Evolutionary conservation across 2,888 invertebrate species (phyloP).

Genomic region (Polylopha cassiicola): DNA sequence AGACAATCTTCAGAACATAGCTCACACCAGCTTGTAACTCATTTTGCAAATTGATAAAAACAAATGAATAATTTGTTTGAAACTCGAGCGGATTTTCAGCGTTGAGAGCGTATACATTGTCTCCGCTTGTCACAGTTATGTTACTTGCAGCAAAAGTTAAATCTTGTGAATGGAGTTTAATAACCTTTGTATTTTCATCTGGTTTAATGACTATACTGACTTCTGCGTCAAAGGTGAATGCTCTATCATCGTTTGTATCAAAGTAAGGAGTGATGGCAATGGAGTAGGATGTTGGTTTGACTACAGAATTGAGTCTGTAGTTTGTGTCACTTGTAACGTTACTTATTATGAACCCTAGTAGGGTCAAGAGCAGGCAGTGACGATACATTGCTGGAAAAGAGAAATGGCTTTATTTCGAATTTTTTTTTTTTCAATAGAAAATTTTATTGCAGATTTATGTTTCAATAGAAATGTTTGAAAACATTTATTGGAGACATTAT

Average conservation of each 20-base stretch:
- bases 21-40: slow-evolving; percentile 47
- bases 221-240: slow-evolving; percentile 69
- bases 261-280: slow-evolving; percentile 74
- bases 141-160: slow-evolving; percentile 42
- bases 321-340: slow-evolving; percentile 44
- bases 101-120: slow-evolving; percentile 32
- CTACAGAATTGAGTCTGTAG: slow-evolving; percentile 54
- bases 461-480: too few species aligned
- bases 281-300: slow-evolving; percentile 73
- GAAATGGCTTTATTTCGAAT: slow-evolving; percentile 2
- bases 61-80: slow-evolving; percentile 61
- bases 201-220: slow-evolving; percentile 59
- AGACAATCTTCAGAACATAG: slow-evolving; percentile 72
- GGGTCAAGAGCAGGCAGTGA: slow-evolving; percentile 32
- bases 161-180: slow-evolving; percentile 61
- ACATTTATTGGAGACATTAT: too few species aligned
- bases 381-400: slow-evolving; percentile 52
- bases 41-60: slow-evolving; percentile 58
- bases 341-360: slow-evolving; percentile 35
- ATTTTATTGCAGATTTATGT: too few species aligned
- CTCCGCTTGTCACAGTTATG: slow-evolving; percentile 40
- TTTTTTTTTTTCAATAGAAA: neutral
- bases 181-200: slow-evolving; percentile 40
- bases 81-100: slow-evolving; percentile 45
- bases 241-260: slow-evolving; percentile 48